These are phyloP conservation scores for Morus bassanus DNA, from an alignment of 2,797 vertebrate species.

Conservation along the genomic window DNA sequence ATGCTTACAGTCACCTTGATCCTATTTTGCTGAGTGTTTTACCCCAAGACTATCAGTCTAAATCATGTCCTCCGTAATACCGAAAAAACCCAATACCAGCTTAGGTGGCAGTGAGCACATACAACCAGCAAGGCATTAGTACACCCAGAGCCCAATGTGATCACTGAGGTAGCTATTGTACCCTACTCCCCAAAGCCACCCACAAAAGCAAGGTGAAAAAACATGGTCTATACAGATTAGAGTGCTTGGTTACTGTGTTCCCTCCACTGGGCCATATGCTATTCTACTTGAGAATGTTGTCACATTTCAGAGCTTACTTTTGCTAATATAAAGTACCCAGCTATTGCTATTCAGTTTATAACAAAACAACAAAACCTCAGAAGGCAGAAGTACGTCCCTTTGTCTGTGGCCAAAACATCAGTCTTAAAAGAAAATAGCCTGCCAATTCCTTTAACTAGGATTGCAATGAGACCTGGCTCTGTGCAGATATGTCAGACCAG, in stretches of 20 bases:
- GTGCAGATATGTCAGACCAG: background rate
- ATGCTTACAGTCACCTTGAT: background rate
- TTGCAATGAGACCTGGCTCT: background rate
- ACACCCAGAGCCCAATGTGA: background rate
- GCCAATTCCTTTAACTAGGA: background rate
- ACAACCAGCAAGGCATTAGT: background rate
- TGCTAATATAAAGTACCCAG: background rate
- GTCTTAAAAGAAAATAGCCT: background rate
- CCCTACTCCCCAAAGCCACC: background rate
- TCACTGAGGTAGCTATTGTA: background rate
- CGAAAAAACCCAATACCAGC: background rate
- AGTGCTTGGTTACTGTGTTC: background rate
- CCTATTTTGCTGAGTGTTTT: background rate
- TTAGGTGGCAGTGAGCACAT: background rate
- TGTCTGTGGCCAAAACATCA: background rate
- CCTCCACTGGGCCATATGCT: background rate
- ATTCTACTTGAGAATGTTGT: background rate
- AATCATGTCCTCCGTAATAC: background rate
- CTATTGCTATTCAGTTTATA: background rate
- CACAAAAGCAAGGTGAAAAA: background rate
- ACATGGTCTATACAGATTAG: accelerated
- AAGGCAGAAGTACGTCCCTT: background rate
- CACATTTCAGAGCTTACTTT: background rate
- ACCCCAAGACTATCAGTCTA: background rate
- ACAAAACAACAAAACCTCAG: background rate